phyloP scores from a whole-genome alignment of 2,797 vertebrate species.

The Peromyscus melanophrys region DNA sequence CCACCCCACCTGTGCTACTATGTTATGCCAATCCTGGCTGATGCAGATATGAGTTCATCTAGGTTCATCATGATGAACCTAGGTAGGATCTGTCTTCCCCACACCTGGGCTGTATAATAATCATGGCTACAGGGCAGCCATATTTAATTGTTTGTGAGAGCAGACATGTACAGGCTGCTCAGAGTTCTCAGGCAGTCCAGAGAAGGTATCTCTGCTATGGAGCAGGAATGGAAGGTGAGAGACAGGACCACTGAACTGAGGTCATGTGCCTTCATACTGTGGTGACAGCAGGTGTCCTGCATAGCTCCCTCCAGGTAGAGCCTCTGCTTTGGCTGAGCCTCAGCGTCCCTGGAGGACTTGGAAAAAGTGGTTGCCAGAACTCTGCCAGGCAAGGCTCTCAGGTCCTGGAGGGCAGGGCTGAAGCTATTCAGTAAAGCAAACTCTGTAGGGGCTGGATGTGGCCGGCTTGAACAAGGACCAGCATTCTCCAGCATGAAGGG shows the following conservation, averaged over 20 bases:
- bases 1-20: background rate
- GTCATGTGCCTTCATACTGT: background rate
- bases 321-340: no score
- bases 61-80: background rate
- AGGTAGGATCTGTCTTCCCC: background rate
- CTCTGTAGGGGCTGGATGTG: fast-evolving
- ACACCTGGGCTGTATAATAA: fast-evolving
- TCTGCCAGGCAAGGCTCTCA: background rate
- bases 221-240: no score
- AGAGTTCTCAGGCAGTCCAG: background rate
- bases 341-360: background rate
- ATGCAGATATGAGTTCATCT: background rate
- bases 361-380: background rate
- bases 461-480: fast-evolving
- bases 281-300: background rate
- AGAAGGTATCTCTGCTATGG: background rate
- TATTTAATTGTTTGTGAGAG: fast-evolving
- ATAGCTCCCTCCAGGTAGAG: fast-evolving
- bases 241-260: background rate
- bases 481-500: fast-evolving
- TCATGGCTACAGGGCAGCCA: no score
- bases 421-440: background rate
- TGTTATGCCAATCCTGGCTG: fast-evolving
- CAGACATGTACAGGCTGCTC: background rate
- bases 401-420: background rate